Evolutionary conservation across 2,888 invertebrate genomes (phyloP).

Genomic region (Tupiocoris notatus): DNA sequence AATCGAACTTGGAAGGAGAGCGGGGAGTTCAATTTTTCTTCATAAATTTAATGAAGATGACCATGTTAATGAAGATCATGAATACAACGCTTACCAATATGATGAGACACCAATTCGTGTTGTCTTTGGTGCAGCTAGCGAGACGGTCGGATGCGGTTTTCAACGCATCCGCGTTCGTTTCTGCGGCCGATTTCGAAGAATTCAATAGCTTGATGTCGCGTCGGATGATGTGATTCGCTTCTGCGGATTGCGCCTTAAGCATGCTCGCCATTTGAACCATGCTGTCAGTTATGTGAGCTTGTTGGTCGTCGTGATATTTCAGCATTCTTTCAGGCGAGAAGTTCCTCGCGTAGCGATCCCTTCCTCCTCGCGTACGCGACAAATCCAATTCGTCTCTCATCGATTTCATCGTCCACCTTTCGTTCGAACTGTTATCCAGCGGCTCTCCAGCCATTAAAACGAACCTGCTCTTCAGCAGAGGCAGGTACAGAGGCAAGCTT

Average conservation of each 20-base stretch:
- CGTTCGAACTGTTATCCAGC: not conserved
- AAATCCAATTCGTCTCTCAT: not conserved
- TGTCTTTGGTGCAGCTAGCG: not conserved
- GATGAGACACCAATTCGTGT: slow-evolving; percentile 17
- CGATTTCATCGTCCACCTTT: not conserved
- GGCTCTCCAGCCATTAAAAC: not conserved
- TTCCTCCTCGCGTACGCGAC: not conserved
- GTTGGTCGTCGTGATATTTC: not conserved
- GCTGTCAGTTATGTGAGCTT: slow-evolving; percentile 5
- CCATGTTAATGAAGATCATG: slow-evolving; percentile 24
- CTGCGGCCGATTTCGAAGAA: not conserved
- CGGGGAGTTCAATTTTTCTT: slow-evolving; percentile 28
- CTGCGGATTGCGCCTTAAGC: slow-evolving; percentile 13
- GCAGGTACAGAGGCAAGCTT: not conserved
- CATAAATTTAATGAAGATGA: slow-evolving; percentile 14
- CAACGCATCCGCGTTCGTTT: not conserved
- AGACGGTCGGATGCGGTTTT: not conserved
- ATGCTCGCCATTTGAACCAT: slow-evolving; percentile 12
- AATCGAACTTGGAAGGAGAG: no score
- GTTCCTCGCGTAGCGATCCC: not conserved
- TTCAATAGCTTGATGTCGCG: slow-evolving; percentile 4
- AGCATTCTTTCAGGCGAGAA: not conserved
- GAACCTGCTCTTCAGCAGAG: not conserved
- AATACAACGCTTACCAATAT: slow-evolving; percentile 10
- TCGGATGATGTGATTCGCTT: slow-evolving; percentile 19